Evolutionary conservation across 2,888 invertebrate species (phyloP), one percentile per base, ranked within the genome.

Genomic region (Drosophila limbata): DNA sequence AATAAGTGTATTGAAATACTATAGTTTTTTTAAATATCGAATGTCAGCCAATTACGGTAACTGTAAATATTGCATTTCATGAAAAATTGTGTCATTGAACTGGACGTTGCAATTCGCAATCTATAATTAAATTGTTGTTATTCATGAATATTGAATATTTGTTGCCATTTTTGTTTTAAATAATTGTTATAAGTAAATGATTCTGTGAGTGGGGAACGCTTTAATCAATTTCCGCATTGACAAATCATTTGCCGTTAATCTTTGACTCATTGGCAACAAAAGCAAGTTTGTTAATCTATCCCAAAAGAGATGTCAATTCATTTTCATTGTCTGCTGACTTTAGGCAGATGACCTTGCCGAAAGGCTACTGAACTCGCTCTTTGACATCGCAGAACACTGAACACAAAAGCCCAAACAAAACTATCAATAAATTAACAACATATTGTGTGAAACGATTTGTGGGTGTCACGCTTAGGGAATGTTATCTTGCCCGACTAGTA

Each of bases 191-290:
- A 51, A 47, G 11, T 51, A 44, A 25, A 42, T 21, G 15, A 8
- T 1, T 11, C n/a, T 13, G n/a, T 8, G 10, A 4, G 45, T 9
- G 3, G 57, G 47, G 33, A 48, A 53, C 69, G 57, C 40, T 63
- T 57, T 67, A 50, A 79, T 73, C 65, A 63, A 67, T 81, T 80
- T 80, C 80, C 80, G 80, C 79, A 62, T 79, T 71, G 70, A 64
- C 73, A 67, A 76, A 73, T 76, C 55, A 66, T 66, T 62, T 64
- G 65, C 72, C 62, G 69, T 65, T 73, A 72, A 69, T 65, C 64
- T 75, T 62, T 67, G 70, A 80, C 40, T 79, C 79, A 79, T 45
- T 35, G n/a, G 11, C 56, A 44, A 33, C 57, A 47, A 35, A 37
- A 21, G 10, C 50, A 48, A 56, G 42, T 69, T 64, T 52, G 44